phyloP scores from a whole-genome alignment of 1,140 invertebrate genomes.

The Plectrocnemia conspersa region DNA sequence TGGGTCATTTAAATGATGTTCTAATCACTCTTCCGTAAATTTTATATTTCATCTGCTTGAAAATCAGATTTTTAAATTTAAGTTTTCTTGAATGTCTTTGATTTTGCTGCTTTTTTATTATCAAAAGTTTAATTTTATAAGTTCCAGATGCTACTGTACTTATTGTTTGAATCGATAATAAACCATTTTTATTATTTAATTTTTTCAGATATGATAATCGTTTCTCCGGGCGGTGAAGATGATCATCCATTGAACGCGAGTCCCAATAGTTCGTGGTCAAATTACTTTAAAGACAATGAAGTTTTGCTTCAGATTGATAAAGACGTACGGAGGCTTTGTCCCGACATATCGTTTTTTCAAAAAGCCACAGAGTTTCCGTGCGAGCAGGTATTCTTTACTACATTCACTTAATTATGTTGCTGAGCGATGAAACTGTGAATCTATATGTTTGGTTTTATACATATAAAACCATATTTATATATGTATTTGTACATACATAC shows the following conservation, averaged over 20 bases:
- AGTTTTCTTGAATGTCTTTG: conserved; percentile 6
- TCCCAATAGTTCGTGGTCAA: conserved; percentile 90
- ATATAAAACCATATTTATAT: no score
- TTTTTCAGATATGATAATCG: conserved; percentile 72
- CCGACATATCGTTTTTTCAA: conserved; percentile 97
- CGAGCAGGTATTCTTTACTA: conserved; percentile 63
- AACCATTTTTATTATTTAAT: conserved; percentile 20
- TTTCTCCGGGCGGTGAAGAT: conserved; percentile 60
- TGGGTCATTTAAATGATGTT: neutral
- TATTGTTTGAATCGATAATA: conserved; percentile 1
- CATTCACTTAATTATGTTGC: no score
- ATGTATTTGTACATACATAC: no score
- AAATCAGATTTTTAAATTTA: conserved; percentile 8
- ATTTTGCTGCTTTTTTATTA: neutral
- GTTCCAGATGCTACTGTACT: neutral
- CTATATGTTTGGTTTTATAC: no score
- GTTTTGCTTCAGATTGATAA: conserved; percentile 95
- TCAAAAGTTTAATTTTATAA: neutral
- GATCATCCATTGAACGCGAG: conserved; percentile 93
- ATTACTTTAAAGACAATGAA: conserved; percentile 92
- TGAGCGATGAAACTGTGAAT: no score
- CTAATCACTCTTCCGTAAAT: neutral
- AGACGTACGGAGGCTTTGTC: conserved; percentile 90
- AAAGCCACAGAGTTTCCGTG: conserved; percentile 85
- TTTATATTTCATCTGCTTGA: neutral